phyloP scores from a whole-genome alignment of 2,797 vertebrate species.

The Alfaro cultratus region DNA sequence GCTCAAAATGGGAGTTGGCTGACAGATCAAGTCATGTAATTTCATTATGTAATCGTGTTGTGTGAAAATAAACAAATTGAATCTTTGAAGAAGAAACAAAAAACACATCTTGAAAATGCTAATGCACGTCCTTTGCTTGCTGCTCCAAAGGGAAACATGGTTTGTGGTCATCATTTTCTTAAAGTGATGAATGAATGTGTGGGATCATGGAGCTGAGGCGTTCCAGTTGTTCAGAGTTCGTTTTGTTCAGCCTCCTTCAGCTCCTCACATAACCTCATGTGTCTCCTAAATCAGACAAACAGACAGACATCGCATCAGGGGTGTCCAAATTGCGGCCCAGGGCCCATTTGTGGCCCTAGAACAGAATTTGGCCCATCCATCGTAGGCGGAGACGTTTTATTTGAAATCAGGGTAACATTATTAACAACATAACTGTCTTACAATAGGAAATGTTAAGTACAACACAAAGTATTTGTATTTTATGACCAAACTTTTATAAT shows the following conservation, averaged over 20 bases:
- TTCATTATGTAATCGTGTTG: conserved; percentile 1
- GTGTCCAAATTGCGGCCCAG: too few species aligned
- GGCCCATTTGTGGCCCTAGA: too few species aligned
- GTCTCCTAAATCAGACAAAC: neutral
- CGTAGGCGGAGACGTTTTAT: too few species aligned
- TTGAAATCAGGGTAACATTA: too few species aligned
- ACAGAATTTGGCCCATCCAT: too few species aligned
- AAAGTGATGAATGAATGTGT: neutral
- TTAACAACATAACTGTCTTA: too few species aligned
- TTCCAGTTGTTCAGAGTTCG: neutral
- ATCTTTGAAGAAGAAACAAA: neutral
- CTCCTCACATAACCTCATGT: neutral
- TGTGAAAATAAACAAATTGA: conserved; percentile 8
- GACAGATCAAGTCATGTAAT: neutral
- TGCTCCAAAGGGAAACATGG: neutral
- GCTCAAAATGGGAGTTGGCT: neutral
- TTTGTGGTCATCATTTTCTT: neutral
- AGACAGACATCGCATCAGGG: neutral
- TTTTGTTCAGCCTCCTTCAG: neutral
- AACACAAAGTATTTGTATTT: too few species aligned
- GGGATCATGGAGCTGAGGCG: neutral
- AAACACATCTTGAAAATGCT: neutral
- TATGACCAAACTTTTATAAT: too few species aligned
- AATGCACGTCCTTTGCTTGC: neutral
- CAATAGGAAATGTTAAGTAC: too few species aligned